phyloP scores from a whole-genome alignment of 2,797 vertebrate species.

The Phaenicophaeus curvirostris region DNA sequence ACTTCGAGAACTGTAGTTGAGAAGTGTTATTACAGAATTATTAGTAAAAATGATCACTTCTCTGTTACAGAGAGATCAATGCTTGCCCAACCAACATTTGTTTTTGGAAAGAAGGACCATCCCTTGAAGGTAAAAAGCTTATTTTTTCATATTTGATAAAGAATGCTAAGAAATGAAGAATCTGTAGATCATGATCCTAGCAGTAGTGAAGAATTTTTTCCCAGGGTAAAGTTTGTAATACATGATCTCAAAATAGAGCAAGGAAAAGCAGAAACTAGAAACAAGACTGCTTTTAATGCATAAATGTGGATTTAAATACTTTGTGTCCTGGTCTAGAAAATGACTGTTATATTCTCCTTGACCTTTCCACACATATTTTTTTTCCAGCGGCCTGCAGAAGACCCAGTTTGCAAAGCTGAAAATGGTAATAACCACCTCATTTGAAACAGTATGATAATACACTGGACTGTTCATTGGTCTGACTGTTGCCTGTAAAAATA shows the following conservation, averaged over 20 bases:
- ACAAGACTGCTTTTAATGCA: neutral
- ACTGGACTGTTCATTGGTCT: neutral
- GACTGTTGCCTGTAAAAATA: neutral
- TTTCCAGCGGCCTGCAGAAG: constrained; percentile 75
- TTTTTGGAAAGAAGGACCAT: constrained; percentile 76
- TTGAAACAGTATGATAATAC: neutral
- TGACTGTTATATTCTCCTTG: neutral
- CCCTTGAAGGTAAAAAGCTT: constrained; percentile 77
- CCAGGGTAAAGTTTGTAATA: neutral
- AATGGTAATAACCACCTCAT: constrained; percentile 67
- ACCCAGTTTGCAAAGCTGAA: constrained; percentile 56
- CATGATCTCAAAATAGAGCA: neutral
- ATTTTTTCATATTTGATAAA: neutral
- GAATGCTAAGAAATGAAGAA: neutral
- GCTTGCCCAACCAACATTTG: constrained; percentile 78
- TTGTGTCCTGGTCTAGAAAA: neutral
- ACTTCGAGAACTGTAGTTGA: neutral
- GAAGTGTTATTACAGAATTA: neutral
- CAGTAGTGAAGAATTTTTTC: neutral
- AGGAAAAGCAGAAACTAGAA: neutral
- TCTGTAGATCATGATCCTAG: neutral
- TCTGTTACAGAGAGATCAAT: constrained; percentile 76
- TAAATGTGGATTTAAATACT: neutral
- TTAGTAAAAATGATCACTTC: neutral
- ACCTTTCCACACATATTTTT: neutral